Evolutionary conservation across 2,113 vertebrate genomes (phyloP).

Genomic region (human): DNA sequence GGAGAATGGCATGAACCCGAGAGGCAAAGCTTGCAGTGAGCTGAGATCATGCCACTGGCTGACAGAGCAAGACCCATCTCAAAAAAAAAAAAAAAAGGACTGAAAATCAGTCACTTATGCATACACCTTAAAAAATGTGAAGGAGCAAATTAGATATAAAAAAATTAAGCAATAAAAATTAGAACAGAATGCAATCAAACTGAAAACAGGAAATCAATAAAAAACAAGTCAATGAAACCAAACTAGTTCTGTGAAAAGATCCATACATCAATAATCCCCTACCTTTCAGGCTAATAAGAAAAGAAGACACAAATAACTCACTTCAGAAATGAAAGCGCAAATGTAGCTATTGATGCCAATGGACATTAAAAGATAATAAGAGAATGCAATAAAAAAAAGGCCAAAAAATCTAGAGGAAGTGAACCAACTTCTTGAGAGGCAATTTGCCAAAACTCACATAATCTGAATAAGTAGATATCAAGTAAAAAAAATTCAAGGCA

Average conservation of each 20-base stretch:
- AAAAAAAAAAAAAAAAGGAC: too few species aligned
- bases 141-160: background rate
- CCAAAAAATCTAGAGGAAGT: too few species aligned
- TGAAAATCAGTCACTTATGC: background rate
- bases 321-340: background rate
- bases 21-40: too few species aligned
- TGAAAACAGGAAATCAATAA: background rate
- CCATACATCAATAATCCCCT: background rate
- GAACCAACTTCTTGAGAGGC: too few species aligned
- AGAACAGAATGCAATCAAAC: background rate
- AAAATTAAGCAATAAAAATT: background rate
- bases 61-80: too few species aligned
- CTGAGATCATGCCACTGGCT: too few species aligned
- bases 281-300: background rate
- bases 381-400: background rate
- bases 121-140: background rate
- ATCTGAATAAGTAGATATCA: background rate
- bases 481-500: background rate
- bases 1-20: too few species aligned
- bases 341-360: background rate
- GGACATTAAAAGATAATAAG: background rate
- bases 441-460: background rate
- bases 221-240: background rate
- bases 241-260: background rate
- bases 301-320: background rate